Percentiles rank a stretch among this genome's conserved stretches.
These are phyloP conservation scores for Shinisaurus crocodilurus DNA, from an alignment of 2,113 vertebrate species.

Conservation along the genomic window DNA sequence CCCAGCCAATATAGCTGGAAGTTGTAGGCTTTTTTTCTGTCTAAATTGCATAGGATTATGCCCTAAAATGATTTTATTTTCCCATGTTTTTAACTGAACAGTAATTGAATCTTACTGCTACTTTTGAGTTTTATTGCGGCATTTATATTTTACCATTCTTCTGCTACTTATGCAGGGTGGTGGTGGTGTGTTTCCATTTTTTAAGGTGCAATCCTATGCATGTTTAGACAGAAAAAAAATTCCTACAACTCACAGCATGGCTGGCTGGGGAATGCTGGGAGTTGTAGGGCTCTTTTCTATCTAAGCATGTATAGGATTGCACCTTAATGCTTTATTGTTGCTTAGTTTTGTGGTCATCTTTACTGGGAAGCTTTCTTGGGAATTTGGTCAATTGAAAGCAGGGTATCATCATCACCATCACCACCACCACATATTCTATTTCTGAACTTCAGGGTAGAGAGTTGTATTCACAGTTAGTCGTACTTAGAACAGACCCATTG, in stretches of 20 bases:
- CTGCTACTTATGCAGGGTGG: not conserved
- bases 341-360: not conserved
- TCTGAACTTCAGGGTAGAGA: not conserved
- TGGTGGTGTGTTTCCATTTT: no score
- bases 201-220: no score
- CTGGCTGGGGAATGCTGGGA: no score
- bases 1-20: no score
- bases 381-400: not conserved
- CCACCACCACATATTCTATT: not conserved
- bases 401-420: not conserved
- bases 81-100: not conserved
- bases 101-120: not conserved
- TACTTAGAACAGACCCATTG: no score
- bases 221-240: no score
- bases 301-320: no score
- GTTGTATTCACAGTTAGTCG: no score
- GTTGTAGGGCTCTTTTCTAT: no score
- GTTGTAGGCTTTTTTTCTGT: no score
- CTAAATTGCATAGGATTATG: no score
- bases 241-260: no score
- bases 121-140: not conserved
- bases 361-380: not conserved
- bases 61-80: not conserved
- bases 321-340: not conserved
- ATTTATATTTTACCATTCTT: not conserved